phyloP scores from a whole-genome alignment of 2,113 vertebrate species.

The Dipodomys spectabilis region DNA sequence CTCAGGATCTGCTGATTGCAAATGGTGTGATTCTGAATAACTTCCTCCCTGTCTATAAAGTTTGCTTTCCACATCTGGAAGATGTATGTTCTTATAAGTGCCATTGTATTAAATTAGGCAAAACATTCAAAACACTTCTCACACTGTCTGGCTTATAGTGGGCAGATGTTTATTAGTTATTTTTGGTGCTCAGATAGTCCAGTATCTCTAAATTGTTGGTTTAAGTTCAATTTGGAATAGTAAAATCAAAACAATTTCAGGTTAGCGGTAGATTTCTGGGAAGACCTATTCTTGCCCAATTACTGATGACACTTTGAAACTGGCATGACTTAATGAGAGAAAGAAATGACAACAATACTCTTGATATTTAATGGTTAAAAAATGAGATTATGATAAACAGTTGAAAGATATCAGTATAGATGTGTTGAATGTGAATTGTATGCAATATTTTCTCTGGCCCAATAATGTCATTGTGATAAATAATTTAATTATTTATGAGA shows the following conservation, averaged over 20 bases:
- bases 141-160: background rate
- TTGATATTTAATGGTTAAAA: background rate
- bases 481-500: background rate
- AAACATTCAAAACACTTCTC: background rate
- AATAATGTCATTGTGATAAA: background rate
- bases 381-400: too few species aligned
- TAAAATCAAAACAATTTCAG: background rate
- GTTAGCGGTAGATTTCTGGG: background rate
- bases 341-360: background rate
- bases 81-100: background rate
- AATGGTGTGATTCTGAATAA: background rate
- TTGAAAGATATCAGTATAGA: background rate
- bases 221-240: background rate
- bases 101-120: background rate
- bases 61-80: background rate
- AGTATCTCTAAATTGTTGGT: background rate
- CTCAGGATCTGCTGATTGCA: background rate
- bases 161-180: background rate
- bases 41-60: background rate
- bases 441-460: background rate
- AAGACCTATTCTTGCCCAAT: background rate
- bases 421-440: background rate
- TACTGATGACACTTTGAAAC: background rate
- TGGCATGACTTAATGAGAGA: background rate
- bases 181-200: background rate